Evolutionary conservation across 2,797 vertebrate species (phyloP).

Genomic region (Gambusia yucatana): DNA sequence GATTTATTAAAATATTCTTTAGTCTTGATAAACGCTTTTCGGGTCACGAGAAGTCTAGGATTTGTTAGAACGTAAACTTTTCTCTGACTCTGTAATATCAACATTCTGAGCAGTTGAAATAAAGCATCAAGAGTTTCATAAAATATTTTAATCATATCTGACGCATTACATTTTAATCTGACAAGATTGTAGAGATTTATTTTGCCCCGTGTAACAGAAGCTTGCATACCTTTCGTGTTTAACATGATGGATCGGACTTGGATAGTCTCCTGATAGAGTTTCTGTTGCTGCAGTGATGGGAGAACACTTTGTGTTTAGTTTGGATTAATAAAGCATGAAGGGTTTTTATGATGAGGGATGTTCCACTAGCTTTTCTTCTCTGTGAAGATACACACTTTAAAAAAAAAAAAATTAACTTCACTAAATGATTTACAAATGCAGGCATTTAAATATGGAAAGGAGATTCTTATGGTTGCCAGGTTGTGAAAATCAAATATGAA

Average conservation of each 20-base stretch:
- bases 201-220: not conserved
- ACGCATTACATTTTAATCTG: not conserved
- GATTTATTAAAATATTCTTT: not conserved
- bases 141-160: not conserved
- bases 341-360: not conserved
- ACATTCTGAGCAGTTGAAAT: not conserved
- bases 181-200: slow-evolving; percentile 27
- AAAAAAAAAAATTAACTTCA: not conserved
- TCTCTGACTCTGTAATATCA: not conserved
- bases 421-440: not conserved
- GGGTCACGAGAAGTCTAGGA: not conserved
- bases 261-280: not conserved
- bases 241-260: not conserved
- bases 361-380: not conserved
- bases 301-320: not conserved
- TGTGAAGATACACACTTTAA: not conserved
- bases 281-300: not conserved
- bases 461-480: not conserved
- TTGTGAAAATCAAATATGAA: not conserved
- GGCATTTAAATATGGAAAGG: not conserved
- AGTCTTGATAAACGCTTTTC: not conserved
- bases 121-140: not conserved
- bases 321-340: not conserved
- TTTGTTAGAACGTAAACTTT: not conserved
- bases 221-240: not conserved